Percentiles rank a stretch among this genome's conserved stretches.
phyloP scores from a whole-genome alignment of 2,113 vertebrate species.

The Anser brachyrhynchus region DNA sequence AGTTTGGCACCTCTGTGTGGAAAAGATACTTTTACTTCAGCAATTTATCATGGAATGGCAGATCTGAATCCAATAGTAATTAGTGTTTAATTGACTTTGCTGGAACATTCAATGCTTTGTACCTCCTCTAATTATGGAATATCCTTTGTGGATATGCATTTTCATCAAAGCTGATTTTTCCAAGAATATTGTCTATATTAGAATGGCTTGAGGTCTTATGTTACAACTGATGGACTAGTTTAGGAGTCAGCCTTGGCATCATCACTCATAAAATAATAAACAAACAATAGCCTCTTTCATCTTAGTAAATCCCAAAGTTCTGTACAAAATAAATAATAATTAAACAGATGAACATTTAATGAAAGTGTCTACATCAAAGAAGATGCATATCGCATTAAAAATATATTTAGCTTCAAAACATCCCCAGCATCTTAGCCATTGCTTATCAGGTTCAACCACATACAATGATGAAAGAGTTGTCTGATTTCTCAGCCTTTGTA shows the following conservation, averaged over 20 bases:
- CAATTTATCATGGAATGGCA: constrained; percentile 57
- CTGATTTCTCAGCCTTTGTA: constrained; percentile 28
- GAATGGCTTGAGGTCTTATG: neutral
- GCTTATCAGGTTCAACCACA: constrained; percentile 1
- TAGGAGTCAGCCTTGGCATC: neutral
- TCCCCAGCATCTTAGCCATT: neutral
- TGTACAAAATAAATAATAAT: constrained; percentile 38
- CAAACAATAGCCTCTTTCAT: constrained; percentile 48
- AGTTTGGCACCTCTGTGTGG: constrained; percentile 38
- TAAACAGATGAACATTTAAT: constrained; percentile 42
- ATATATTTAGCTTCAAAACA: constrained; percentile 38
- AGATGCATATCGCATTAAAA: constrained; percentile 37
- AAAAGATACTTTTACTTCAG: constrained; percentile 52
- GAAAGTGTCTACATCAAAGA: constrained; percentile 38
- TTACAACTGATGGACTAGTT: constrained; percentile 23
- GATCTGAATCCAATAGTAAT: constrained; percentile 74
- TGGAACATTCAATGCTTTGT: constrained; percentile 56
- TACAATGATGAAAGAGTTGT: constrained; percentile 24
- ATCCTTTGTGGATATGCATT: constrained; percentile 39
- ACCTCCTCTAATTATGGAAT: constrained; percentile 35
- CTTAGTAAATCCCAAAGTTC: constrained; percentile 30
- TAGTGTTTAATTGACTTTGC: constrained; percentile 79
- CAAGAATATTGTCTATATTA: neutral
- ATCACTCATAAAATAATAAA: constrained; percentile 28
- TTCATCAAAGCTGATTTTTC: constrained; percentile 39